Evolutionary conservation across 2,113 vertebrate species (phyloP), one percentile per base, ranked within the genome.

Genomic region (Kryptolebias marmoratus): DNA sequence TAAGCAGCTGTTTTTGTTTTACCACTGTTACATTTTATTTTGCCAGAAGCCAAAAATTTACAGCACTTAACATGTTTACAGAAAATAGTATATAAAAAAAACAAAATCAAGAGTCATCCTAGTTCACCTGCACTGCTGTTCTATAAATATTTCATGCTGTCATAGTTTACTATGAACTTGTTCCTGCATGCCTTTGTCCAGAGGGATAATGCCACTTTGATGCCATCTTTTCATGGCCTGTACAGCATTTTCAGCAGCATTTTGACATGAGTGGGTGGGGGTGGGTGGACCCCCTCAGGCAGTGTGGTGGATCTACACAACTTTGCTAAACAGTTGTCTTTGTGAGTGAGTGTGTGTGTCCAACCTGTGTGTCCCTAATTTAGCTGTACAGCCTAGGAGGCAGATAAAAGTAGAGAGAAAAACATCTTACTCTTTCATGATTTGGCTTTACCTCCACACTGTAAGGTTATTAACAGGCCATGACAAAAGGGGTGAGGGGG

Each of bases 401-500:
- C 84, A 86, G 45, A 80, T 66, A 81, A 68, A 89, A 75, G 64
- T 44, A 76, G 78, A 60, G 75, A 87, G 74, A 87, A 77, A 79
- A 77, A 87, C 67, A 69, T 74, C 76, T 70, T 71, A 45, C 78
- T 83, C 85, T 87, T 84, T 66, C 73, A 77, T 90, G 89, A 81
- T 78, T 85, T 85, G 87, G 80, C 87, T 88, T 90, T 87, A 87
- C 59, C 49, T 67, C 86, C 67, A 81, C 81, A 80, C 75, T 85
- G 77, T 77, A 73, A 82, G 85, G 90, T 89, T 89, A 90, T 94
- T 94, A 93, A 93, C 91, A 92, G 88, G 84, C 75, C 88, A 70
- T 82, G 86, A 90, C 90, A 90, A 92, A 90, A 84, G 86, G 73
- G 90, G 82, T 91, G 89, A 93, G 80, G 82, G 93, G 50, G 22